Evolutionary conservation across 2,113 vertebrate species (phyloP), one percentile per base, ranked within the genome.

Genomic region (Numenius arquata): DNA sequence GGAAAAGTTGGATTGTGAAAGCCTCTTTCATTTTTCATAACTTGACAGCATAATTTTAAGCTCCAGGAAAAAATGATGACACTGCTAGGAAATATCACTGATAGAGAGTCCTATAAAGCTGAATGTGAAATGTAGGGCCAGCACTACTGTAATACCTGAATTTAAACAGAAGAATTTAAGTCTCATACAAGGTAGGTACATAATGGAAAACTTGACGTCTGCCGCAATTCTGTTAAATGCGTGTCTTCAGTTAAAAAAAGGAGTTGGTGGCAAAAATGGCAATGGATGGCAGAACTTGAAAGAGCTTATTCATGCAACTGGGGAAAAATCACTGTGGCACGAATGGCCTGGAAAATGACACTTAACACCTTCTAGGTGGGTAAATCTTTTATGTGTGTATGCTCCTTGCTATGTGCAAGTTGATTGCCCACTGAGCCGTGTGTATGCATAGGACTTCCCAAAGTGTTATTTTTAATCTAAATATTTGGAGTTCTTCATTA

Each of bases 1-100:
- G 72, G 88, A 91, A 61, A 77, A 77, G 63, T 75, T 93, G 65
- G 70, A n/a, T 89, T 79, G 22, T 66, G 36, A 89, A 89, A 92
- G 12, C 26, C 18, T 75, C 32, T 68, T 75, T 66, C 11, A 70
- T 90, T 89, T 94, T 72, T 73, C 48, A 47, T 58, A 76, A 78
- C 25, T 90, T 47, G 73, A 53, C 48, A 78, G 58, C 4, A 7
- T 92, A 63, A 75, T 84, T 93, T 86, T 81, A 62, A 90, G 32
- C 48, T 78, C 38, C 40, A 65, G 48, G 53, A 58, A 19, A 58
- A 90, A 84, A 79, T 61, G 55, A 95, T 62, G 65, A 48, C 15
- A 11, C 36, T 86, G 17, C 71, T 67, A 43, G 68, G 34, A 86
- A 65, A 88, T 34, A 84, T 77, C 29, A 36, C 26, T 40, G 38